Percentiles rank a stretch among this genome's conserved stretches.
Evolutionary conservation across 2,797 vertebrate genomes (phyloP).

Genomic region (Chelon labrosus): DNA sequence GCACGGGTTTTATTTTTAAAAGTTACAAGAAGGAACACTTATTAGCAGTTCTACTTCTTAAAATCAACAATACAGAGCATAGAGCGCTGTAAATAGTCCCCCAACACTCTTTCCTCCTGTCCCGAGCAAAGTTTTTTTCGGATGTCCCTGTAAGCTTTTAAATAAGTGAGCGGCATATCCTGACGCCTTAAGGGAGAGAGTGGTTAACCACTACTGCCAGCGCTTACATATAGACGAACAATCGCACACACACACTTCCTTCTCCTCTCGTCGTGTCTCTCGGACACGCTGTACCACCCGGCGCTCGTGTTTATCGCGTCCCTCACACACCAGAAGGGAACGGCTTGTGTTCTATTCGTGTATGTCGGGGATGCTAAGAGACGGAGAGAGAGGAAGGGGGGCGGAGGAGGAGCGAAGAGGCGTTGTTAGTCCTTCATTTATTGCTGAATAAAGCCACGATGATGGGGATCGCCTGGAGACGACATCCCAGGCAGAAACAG

Average conservation of each 20-base stretch:
- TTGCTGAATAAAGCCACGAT: constrained; percentile 45
- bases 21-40: too few species aligned
- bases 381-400: constrained; percentile 3
- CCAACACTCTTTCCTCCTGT: too few species aligned
- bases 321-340: constrained; percentile 15
- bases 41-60: too few species aligned
- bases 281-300: constrained; percentile 29
- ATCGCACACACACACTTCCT: background rate
- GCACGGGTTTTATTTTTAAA: too few species aligned
- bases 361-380: constrained; percentile 16
- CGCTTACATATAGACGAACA: constrained; percentile 27
- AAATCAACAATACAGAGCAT: too few species aligned
- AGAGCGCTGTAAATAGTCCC: too few species aligned
- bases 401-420: constrained; percentile 17
- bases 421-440: constrained; percentile 31
- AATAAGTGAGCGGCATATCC: background rate
- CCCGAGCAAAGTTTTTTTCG: too few species aligned
- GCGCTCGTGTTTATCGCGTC: constrained; percentile 31
- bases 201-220: constrained; percentile 18
- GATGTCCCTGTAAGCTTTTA: too few species aligned
- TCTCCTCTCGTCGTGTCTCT: constrained; percentile 4
- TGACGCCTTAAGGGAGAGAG: constrained; percentile 7
- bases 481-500: constrained; percentile 43
- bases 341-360: constrained; percentile 13
- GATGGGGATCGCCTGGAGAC: constrained; percentile 37